These are phyloP conservation scores for Charaxes varanes DNA, from an alignment of 1,140 invertebrate genomes.

Conservation along the genomic window DNA sequence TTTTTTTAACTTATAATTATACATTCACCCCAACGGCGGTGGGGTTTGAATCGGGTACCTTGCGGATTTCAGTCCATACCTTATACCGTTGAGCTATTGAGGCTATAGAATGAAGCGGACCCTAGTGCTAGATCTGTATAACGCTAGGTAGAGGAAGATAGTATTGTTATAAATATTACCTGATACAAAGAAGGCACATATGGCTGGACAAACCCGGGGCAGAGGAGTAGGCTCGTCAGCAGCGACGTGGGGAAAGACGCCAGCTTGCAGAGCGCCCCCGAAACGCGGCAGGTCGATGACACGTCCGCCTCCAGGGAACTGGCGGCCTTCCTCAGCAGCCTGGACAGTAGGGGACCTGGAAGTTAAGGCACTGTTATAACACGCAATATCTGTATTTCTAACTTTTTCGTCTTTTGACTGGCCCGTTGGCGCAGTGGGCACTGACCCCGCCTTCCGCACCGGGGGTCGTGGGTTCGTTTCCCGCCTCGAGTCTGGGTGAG, in stretches of 20 bases:
- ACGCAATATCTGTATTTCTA: not conserved
- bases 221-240: constrained; percentile 89
- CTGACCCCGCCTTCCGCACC: too few relatives aligned
- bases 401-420: too few relatives aligned
- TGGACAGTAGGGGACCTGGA: constrained; percentile 88
- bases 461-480: too few relatives aligned
- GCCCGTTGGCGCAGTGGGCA: too few relatives aligned
- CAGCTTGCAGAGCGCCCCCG: constrained; percentile 89
- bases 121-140: too few relatives aligned
- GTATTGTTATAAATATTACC: constrained; percentile 66
- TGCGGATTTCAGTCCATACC: too few relatives aligned
- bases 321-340: constrained; percentile 88
- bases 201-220: constrained; percentile 89
- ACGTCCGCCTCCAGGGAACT: constrained; percentile 90
- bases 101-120: too few relatives aligned
- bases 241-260: constrained; percentile 92
- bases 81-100: too few relatives aligned
- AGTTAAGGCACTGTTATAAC: not conserved
- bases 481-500: too few relatives aligned
- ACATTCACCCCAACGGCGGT: too few relatives aligned
- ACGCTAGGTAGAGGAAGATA: not conserved
- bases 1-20: not conserved
- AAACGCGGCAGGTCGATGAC: constrained; percentile 91
- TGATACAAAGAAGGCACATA: constrained; percentile 93
- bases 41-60: too few relatives aligned